Evolutionary conservation across 2,888 invertebrate species (phyloP), one percentile per base, ranked within the genome.

Genomic region (Drosophila engyochracea): DNA sequence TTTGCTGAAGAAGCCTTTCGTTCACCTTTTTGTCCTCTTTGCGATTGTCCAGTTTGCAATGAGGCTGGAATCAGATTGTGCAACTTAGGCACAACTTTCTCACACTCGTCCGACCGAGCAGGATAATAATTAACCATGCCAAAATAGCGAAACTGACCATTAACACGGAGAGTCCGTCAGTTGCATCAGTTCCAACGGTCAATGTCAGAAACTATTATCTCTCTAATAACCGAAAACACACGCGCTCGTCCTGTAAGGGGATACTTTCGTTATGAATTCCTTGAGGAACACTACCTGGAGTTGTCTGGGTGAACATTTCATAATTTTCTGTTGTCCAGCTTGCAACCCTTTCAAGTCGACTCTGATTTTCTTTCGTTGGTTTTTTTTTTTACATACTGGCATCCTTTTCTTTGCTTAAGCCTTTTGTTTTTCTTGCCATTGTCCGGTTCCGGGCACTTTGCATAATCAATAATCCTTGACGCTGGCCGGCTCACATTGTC

Each of bases 391-490:
- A 60, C 76, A 54, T 49, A 41, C 58, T 76, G 71, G 70, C 74
- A 70, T 79, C 69, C 65, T 79, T 79, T 81, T 90, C 85, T 86
- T 86, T 83, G 69, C 82, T 81, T 81, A 90, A 91, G 90, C 90
- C 91, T 79, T 90, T 92, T 90, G 78, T 87, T 87, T 89, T 82
- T 84, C 89, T 69, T 74, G 74, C 75, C 82, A 81, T 83, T 89
- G 83, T 87, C 80, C 83, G 67, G 77, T 76, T 76, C 67, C 67
- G 82, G 86, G 81, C 89, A 91, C 90, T 92, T 92, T 92, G 91
- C 91, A 92, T 92, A 92, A 92, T 92, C 92, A 92, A 92, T 92
- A 92, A 92, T 92, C 92, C 92, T 92, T 91, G 91, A 92, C 92
- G 92, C 83, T 79, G 71, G 91, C 82, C 78, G 70, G 74, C 85